A percentile compares a stretch with the other conserved stretches of the same genome.
phyloP scores from a whole-genome alignment of 1,140 invertebrate genomes.

The Probaryconus sp. region DNA sequence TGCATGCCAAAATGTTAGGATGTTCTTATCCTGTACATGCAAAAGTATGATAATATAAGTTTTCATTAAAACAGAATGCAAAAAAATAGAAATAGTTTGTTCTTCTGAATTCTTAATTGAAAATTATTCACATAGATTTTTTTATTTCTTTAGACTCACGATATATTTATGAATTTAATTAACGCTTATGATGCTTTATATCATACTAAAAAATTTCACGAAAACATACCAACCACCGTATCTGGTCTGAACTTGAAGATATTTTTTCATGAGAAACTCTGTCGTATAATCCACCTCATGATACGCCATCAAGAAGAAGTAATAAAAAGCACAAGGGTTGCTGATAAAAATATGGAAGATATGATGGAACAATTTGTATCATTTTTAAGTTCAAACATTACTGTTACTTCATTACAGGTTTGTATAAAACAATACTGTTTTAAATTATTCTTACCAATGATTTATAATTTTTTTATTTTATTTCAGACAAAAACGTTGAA shows the following conservation, averaged over 20 bases:
- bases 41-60: slow-evolving; percentile 21
- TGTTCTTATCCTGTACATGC: slow-evolving; percentile 42
- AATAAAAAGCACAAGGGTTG: slow-evolving; percentile 64
- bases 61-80: background rate
- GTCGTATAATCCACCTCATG: slow-evolving; percentile 69
- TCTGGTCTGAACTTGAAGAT: slow-evolving; percentile 75
- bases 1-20: slow-evolving; percentile 69
- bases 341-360: slow-evolving; percentile 70
- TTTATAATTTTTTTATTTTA: no score
- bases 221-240: slow-evolving; percentile 68
- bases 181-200: slow-evolving; percentile 66
- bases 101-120: slow-evolving; percentile 2
- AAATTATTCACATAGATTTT: background rate
- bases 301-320: slow-evolving; percentile 70
- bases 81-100: background rate
- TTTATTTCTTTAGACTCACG: slow-evolving; percentile 46
- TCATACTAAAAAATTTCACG: slow-evolving; percentile 63
- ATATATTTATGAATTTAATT: slow-evolving; percentile 68
- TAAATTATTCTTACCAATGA: no score
- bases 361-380: slow-evolving; percentile 72
- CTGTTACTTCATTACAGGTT: slow-evolving; percentile 7
- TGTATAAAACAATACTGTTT: no score
- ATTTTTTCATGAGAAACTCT: slow-evolving; percentile 73
- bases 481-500: slow-evolving; percentile 64
- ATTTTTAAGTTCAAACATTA: slow-evolving; percentile 65